Conservation (phyloP, 2,888 invertebrate genomes). For the Metallyticus violacea region DNA sequence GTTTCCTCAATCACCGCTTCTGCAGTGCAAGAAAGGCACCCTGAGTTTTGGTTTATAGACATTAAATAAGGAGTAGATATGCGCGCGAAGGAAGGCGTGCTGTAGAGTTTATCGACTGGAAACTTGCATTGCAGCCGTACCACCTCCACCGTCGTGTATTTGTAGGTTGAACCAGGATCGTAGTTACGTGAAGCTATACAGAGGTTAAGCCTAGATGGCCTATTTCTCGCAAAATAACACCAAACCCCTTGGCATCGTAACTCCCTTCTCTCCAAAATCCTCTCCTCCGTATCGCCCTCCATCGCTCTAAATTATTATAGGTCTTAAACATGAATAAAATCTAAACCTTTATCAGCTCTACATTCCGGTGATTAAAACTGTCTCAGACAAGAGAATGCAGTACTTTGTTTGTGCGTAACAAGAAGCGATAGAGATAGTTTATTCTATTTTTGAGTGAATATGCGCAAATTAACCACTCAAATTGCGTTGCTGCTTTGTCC, state of each 20-base stretch:
- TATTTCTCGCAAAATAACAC: neutral
- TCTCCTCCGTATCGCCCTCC: neutral
- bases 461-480: no score
- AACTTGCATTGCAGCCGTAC: constrained; percentile 9
- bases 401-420: no score
- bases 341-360: neutral
- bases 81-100: neutral
- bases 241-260: neutral
- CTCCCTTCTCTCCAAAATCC: neutral
- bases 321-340: constrained; percentile 1
- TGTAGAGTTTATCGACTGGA: constrained; percentile 21
- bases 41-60: neutral
- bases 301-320: neutral
- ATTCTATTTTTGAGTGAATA: no score
- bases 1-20: neutral
- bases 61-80: constrained; percentile 19
- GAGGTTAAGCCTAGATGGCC: constrained; percentile 7
- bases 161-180: neutral
- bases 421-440: no score
- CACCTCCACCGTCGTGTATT: neutral
- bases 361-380: neutral
- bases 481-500: no score
- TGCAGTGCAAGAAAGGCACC: neutral
- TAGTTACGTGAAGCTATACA: neutral
- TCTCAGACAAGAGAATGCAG: neutral